Base-by-base conservation (phyloP, 2,888 invertebrate species). In the Agonopterix heracliana region DNA sequence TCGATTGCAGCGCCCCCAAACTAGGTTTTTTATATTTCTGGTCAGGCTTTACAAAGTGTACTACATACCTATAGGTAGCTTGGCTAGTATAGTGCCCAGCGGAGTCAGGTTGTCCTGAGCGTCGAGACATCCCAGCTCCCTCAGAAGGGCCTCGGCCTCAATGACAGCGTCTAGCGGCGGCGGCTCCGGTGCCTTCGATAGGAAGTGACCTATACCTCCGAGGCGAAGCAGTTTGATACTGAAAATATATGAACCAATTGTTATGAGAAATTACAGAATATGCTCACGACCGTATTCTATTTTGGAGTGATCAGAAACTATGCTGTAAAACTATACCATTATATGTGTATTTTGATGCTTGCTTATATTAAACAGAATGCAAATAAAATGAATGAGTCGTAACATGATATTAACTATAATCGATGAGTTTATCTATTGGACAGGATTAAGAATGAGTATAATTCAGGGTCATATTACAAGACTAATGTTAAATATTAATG, bases 141-240 rank as follows among this genome's bases (percentile, higher is more conserved):
- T 72, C 59, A 93, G 71, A 57, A 92, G 52, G 0, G 96, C 97
- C 85, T 98, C 98, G 0, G 99, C 98, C 76, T 99, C 99, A 62
- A 99, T 98, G 10, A 99, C 98, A 34, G 98, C 98, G 83, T 99
- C 99, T 55, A 98, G 91, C 11, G 98, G 98, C 40, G 99, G 99
- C 0, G 98, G 98, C 74, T 99, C 98, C 14, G 98, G 94, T 0
- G 96, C 96, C 80, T 98, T 98, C 14, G 97, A 96, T 51, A 99
- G 89, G 84, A 99, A 99, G 75, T 95, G 95, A 0, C 97, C 96
- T 67, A 99, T 98, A 17, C 94, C 92, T 46, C 99, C 99, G 4
- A 99, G 89, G 2, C 96, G 91, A 2, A 99, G 89, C 8, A 99
- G 87, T 73, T 98, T 89, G 53, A 89, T 89, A 56, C 89, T 85